A percentile compares a stretch with the other conserved stretches of the same genome.
phyloP scores from a whole-genome alignment of 2,113 vertebrate genomes.

The Pampusana beccarii region DNA sequence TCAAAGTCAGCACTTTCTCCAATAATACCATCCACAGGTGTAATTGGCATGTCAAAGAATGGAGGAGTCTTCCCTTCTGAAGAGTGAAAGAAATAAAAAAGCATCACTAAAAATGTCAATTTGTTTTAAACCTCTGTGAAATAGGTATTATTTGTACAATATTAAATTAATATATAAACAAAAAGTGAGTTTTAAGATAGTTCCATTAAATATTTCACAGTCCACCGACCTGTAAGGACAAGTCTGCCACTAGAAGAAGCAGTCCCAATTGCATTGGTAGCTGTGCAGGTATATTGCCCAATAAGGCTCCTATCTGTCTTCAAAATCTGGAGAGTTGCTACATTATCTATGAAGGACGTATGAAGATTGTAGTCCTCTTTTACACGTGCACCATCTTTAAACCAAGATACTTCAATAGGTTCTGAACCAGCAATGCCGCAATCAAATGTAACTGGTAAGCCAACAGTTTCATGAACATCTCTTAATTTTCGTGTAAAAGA shows the following conservation, averaged over 20 bases:
- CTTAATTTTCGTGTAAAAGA: slow-evolving; percentile 92
- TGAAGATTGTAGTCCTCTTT: slow-evolving; percentile 81
- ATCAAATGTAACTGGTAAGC: slow-evolving; percentile 86
- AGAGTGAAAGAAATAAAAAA: slow-evolving; percentile 50
- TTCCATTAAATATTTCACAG: neutral
- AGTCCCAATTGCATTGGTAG: slow-evolving; percentile 91
- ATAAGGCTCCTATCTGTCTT: slow-evolving; percentile 83
- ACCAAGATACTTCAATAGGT: slow-evolving; percentile 91
- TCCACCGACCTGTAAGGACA: slow-evolving; percentile 88
- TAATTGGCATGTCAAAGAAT: slow-evolving; percentile 87
- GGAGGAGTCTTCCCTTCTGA: slow-evolving; percentile 91
- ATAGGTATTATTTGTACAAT: neutral
- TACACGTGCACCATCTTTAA: slow-evolving; percentile 85
- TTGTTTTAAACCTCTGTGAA: neutral
- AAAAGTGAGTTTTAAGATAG: neutral
- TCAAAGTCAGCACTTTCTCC: slow-evolving; percentile 89
- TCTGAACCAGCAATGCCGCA: slow-evolving; percentile 91
- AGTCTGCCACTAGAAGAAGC: slow-evolving; percentile 94
- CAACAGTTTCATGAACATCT: slow-evolving; percentile 89
- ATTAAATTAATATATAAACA: neutral
- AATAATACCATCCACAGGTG: slow-evolving; percentile 82
- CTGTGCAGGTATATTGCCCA: slow-evolving; percentile 93
- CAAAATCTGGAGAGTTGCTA: slow-evolving; percentile 87
- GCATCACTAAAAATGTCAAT: neutral
- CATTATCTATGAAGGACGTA: slow-evolving; percentile 86